Evolutionary conservation across 2,113 vertebrate species (phyloP).

Genomic region (Carollia perspicillata): DNA sequence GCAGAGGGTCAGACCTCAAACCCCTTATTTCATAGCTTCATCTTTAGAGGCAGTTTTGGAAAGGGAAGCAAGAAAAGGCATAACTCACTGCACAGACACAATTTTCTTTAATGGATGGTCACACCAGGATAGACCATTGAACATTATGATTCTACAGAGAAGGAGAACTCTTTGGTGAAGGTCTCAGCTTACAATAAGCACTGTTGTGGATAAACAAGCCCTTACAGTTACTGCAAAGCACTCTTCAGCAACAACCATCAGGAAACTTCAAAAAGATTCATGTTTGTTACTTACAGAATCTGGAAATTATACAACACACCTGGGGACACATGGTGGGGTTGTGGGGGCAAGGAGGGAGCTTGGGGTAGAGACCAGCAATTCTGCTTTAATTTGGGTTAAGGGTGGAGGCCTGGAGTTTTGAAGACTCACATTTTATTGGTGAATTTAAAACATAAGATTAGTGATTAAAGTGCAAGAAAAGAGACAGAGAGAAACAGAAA

Average conservation of each 20-base stretch:
- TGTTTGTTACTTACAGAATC: not conserved
- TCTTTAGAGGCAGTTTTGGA: slow-evolving; percentile 11
- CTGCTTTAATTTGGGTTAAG: not conserved
- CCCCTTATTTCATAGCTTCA: not conserved
- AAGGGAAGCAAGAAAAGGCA: not conserved
- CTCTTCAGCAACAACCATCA: not conserved
- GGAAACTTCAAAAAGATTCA: not conserved
- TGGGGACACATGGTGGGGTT: not conserved
- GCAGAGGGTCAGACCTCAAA: not conserved
- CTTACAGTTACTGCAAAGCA: not conserved
- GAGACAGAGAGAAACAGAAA: not conserved
- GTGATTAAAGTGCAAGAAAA: not conserved
- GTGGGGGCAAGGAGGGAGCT: not conserved
- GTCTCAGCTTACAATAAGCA: not conserved
- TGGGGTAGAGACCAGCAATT: not conserved
- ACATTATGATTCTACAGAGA: not conserved
- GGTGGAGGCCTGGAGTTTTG: not conserved
- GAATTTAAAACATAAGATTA: not conserved
- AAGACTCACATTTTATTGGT: not conserved
- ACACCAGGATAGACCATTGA: not conserved
- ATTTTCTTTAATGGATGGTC: not conserved
- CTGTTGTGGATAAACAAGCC: not conserved
- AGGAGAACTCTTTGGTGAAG: not conserved
- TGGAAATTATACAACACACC: not conserved
- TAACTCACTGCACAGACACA: not conserved